A percentile compares a stretch with the other conserved stretches of the same genome.
Evolutionary conservation across 37 sponge, comb jelly and placozoan species (phyloP).

Genomic region (Spongia lamella): DNA sequence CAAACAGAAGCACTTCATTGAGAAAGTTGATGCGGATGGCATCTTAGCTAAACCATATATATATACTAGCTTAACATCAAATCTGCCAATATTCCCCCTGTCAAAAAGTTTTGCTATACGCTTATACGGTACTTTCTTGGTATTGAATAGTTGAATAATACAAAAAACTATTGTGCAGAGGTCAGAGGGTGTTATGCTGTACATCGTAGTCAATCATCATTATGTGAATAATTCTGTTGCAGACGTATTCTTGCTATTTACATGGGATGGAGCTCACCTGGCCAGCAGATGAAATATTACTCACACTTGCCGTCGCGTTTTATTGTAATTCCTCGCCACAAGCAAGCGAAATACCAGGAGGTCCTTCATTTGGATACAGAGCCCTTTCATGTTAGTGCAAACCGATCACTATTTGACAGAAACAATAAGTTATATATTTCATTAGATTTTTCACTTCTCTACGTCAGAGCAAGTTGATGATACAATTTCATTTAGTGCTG

Average conservation of each 20-base stretch:
- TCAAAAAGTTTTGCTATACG: neutral
- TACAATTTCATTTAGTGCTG: slow-evolving; percentile 66
- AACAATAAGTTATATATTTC: neutral
- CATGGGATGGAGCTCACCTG: slow-evolving; percentile 54
- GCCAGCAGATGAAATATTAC: slow-evolving; percentile 47
- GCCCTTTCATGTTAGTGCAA: slow-evolving; percentile 72
- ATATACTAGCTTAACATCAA: too few relatives aligned
- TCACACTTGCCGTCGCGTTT: slow-evolving; percentile 73
- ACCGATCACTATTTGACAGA: too few relatives aligned
- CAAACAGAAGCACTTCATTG: too few relatives aligned
- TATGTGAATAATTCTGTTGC: neutral
- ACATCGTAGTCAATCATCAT: neutral
- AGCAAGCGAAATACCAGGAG: slow-evolving; percentile 40
- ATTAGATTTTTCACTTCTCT: slow-evolving; percentile 80
- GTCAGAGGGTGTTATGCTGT: neutral
- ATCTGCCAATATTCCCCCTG: too few relatives aligned
- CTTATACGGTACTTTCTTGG: neutral
- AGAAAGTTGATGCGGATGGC: too few relatives aligned
- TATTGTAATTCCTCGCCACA: slow-evolving; percentile 76
- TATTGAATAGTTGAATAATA: neutral
- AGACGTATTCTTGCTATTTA: slow-evolving; percentile 17
- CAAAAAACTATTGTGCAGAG: neutral
- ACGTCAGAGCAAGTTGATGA: slow-evolving; percentile 61
- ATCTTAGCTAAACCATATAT: too few relatives aligned
- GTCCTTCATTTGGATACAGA: slow-evolving; percentile 68